Percentiles rank a stretch among this genome's conserved stretches.
Conservation (phyloP, 2,797 vertebrate genomes). For the Hypotaenidia okinawae region DNA sequence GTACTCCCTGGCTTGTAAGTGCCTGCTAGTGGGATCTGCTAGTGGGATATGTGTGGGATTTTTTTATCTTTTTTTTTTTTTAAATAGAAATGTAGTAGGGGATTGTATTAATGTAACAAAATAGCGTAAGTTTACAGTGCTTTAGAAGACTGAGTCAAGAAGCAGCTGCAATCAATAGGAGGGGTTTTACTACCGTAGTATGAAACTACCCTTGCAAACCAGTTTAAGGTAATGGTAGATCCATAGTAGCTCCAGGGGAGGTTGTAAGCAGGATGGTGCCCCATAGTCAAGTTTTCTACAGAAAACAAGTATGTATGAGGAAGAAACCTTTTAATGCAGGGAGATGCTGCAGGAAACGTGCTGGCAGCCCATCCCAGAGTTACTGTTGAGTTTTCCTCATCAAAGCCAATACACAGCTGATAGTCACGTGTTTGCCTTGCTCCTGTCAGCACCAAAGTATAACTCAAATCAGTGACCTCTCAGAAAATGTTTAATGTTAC, state of each 20-base stretch:
- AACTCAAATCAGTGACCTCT: neutral
- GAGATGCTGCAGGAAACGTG: fast-evolving
- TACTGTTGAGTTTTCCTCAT: neutral
- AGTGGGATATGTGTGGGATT: neutral
- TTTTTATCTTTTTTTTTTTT: neutral
- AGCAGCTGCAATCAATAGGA: neutral
- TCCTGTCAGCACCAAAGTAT: neutral
- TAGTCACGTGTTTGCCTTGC: neutral
- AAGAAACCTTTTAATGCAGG: neutral
- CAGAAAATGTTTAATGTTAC: neutral
- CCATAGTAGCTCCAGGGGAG: neutral
- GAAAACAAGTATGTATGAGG: neutral
- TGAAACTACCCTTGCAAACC: neutral
- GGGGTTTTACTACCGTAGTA: neutral
- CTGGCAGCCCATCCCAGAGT: neutral
- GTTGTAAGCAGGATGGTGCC: neutral
- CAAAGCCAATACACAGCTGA: neutral
- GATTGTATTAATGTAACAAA: neutral
- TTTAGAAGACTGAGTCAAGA: neutral
- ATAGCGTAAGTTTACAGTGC: neutral
- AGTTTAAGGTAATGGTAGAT: neutral
- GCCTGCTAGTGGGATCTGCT: neutral
- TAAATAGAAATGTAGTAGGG: neutral
- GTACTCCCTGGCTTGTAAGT: neutral
- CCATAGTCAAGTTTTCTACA: neutral